Percentiles rank a stretch among this genome's conserved stretches.
phyloP scores from a whole-genome alignment of 2,888 invertebrate genomes.

The Poecilus cupreus region DNA sequence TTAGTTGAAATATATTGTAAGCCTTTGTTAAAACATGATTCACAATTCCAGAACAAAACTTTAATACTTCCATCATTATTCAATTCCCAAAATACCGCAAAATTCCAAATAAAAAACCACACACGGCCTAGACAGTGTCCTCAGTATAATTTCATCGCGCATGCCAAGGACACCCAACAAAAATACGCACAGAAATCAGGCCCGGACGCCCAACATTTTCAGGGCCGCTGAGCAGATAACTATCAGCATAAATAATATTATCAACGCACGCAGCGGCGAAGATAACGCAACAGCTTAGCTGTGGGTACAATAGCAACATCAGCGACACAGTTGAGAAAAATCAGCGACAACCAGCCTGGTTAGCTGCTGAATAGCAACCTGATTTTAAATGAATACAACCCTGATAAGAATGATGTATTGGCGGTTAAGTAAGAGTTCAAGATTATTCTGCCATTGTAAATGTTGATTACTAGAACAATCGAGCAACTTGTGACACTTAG shows the following conservation, averaged over 20 bases:
- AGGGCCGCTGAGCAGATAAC: conserved; percentile 18
- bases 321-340: conserved; percentile 7
- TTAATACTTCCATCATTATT: background rate
- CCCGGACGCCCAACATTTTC: conserved; percentile 13
- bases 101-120: background rate
- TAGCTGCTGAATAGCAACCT: conserved; percentile 16
- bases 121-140: conserved; percentile 14
- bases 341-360: background rate
- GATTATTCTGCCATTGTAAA: background rate
- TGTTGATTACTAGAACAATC: conserved; percentile 7
- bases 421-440: conserved; percentile 19
- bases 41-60: background rate
- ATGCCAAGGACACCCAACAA: conserved; percentile 19
- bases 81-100: background rate
- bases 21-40: background rate
- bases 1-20: background rate
- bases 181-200: conserved; percentile 11
- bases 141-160: background rate
- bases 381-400: conserved; percentile 22
- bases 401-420: conserved; percentile 6
- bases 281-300: background rate
- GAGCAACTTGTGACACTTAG: background rate
- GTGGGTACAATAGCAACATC: background rate
- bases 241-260: conserved; percentile 25
- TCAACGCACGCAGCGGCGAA: background rate